phyloP scores from a whole-genome alignment of 2,113 vertebrate genomes.

The Bubalus kerabau region DNA sequence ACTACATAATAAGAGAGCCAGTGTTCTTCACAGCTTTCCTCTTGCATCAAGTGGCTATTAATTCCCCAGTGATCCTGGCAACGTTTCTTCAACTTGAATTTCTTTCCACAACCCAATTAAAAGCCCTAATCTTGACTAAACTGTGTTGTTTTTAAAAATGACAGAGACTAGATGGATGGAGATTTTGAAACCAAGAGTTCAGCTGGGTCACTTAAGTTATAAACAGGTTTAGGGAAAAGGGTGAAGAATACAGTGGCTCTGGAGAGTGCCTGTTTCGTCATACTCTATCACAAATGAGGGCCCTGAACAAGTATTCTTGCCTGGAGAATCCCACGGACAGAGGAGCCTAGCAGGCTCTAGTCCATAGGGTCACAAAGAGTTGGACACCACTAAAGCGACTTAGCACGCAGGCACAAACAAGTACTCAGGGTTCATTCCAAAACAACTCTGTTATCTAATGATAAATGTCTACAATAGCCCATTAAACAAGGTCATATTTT shows the following conservation, averaged over 20 bases:
- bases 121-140: constrained; percentile 32
- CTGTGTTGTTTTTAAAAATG: constrained; percentile 8
- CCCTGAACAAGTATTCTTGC: not conserved
- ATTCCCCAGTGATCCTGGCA: not conserved
- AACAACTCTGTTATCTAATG: not conserved
- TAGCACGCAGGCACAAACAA: not conserved
- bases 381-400: not conserved
- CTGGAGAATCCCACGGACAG: not conserved
- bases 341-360: not conserved
- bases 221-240: not conserved
- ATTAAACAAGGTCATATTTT: not conserved
- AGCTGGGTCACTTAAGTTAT: not conserved
- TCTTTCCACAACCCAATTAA: not conserved
- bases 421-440: not conserved
- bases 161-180: not conserved
- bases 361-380: not conserved
- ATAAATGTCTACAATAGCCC: not conserved
- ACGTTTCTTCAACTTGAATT: not conserved
- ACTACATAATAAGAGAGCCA: not conserved
- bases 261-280: not conserved
- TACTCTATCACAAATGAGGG: not conserved
- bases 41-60: not conserved
- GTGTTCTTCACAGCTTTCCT: constrained; percentile 11
- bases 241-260: not conserved
- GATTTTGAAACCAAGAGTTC: not conserved